Percentiles rank a stretch among this genome's conserved stretches.
These are phyloP conservation scores for Sparidentex hasta DNA, from an alignment of 2,797 vertebrate species.

Conservation along the genomic window DNA sequence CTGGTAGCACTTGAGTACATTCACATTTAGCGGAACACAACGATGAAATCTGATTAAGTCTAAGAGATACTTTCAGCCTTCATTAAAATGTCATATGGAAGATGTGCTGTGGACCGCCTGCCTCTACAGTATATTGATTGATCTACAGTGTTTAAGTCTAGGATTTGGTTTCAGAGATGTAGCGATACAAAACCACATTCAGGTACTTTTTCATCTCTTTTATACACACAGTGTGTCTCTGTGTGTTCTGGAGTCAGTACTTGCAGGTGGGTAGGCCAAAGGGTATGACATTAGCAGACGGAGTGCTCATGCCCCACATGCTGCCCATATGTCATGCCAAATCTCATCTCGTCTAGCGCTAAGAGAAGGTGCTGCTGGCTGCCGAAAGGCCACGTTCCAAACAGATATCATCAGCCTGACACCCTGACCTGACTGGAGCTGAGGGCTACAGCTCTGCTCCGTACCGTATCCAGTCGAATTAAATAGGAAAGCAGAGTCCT, in stretches of 20 bases:
- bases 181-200: background rate
- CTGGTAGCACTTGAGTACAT: background rate
- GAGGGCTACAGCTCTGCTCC: constrained; percentile 41
- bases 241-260: constrained; percentile 16
- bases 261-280: constrained; percentile 62
- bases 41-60: background rate
- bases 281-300: constrained; percentile 71
- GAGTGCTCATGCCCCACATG: constrained; percentile 46
- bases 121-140: background rate
- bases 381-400: constrained; percentile 66
- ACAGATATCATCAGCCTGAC: constrained; percentile 61
- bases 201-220: background rate
- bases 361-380: constrained; percentile 59
- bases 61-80: background rate
- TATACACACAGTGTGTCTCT: constrained; percentile 7
- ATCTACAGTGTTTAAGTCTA: background rate
- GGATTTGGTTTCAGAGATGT: background rate
- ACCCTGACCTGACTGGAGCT: constrained; percentile 52
- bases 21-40: background rate
- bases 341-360: constrained; percentile 50
- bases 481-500: constrained; percentile 33
- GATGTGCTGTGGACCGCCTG: background rate
- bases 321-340: constrained; percentile 71
- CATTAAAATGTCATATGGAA: background rate
- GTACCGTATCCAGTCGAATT: constrained; percentile 46